A percentile compares a stretch with the other conserved stretches of the same genome.
Conservation (phyloP, 1,140 invertebrate genomes). For the Apis florea region DNA sequence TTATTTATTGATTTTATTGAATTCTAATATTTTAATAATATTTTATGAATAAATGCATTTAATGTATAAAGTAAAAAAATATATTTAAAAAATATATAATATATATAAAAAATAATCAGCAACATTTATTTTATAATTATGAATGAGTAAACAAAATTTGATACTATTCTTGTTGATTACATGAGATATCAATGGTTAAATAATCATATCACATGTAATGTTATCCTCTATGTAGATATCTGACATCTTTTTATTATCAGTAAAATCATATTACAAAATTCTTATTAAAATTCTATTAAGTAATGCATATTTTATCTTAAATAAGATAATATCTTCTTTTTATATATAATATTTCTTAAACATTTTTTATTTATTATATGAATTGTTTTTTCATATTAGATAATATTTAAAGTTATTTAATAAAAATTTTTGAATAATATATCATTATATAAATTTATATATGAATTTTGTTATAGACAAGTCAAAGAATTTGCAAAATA, state of each 20-base stretch:
- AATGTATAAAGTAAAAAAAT: not conserved
- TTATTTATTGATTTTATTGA: slow-evolving; percentile 63
- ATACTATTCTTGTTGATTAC: not conserved
- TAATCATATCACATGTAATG: slow-evolving; percentile 25
- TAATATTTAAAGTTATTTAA: not conserved
- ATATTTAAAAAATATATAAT: not conserved
- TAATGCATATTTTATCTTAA: not conserved
- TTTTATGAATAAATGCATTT: not conserved
- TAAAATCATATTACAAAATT: slow-evolving; percentile 13
- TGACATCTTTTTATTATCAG: slow-evolving; percentile 4
- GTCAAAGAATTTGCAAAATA: slow-evolving; percentile 46
- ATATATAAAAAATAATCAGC: not conserved
- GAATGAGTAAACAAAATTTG: slow-evolving; percentile 27
- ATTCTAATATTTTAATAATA: slow-evolving; percentile 12
- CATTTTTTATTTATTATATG: not conserved
- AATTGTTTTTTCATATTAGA: not conserved
- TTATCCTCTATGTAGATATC: slow-evolving; percentile 29
- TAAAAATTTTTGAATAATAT: not conserved
- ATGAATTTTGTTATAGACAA: slow-evolving; percentile 34
- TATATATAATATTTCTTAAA: not conserved
- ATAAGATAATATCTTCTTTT: not conserved
- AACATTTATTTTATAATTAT: not conserved
- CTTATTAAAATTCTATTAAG: not conserved
- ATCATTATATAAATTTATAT: not conserved
- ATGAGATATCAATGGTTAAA: slow-evolving; percentile 25